Evolutionary conservation across 2,888 invertebrate genomes (phyloP).

Genomic region (Cataglyphis cursor): DNA sequence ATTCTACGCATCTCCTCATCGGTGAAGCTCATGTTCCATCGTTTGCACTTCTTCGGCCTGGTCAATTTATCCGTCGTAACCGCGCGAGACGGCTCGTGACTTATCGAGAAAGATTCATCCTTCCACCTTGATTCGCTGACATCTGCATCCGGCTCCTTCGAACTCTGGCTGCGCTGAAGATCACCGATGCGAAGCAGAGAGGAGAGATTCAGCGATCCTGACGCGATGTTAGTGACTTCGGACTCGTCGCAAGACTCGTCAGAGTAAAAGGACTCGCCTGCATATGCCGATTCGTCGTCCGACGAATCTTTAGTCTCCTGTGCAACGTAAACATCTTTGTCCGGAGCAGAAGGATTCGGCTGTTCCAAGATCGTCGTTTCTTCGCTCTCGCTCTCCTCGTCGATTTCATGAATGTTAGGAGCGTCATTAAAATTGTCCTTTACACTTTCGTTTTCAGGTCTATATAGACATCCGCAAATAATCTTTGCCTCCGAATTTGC

Average conservation of each 20-base stretch:
- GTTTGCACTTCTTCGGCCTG: conserved; percentile 40
- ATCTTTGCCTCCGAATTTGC: conserved; percentile 24
- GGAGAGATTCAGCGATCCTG: conserved; percentile 64
- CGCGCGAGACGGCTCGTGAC: neutral
- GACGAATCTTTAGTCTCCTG: conserved; percentile 31
- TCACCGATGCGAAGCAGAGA: neutral
- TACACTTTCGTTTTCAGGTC: neutral
- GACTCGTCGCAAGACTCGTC: conserved; percentile 76
- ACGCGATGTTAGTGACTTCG: conserved; percentile 73
- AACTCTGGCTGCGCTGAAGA: neutral
- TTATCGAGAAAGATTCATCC: neutral
- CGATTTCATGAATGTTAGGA: conserved; percentile 67
- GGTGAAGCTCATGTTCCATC: conserved; percentile 86
- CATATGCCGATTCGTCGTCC: conserved; percentile 78
- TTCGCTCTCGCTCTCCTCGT: conserved; percentile 68
- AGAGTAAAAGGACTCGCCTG: conserved; percentile 79
- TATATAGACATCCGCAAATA: conserved; percentile 61
- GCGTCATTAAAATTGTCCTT: conserved; percentile 58
- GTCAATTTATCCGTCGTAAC: neutral
- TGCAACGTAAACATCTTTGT: neutral
- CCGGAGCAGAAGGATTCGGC: neutral
- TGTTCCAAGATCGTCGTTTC: conserved; percentile 14
- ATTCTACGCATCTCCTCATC: conserved; percentile 86
- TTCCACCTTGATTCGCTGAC: neutral
- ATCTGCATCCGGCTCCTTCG: neutral